Conservation (phyloP, 2,797 vertebrate genomes). For the Sylvia borin region DNA sequence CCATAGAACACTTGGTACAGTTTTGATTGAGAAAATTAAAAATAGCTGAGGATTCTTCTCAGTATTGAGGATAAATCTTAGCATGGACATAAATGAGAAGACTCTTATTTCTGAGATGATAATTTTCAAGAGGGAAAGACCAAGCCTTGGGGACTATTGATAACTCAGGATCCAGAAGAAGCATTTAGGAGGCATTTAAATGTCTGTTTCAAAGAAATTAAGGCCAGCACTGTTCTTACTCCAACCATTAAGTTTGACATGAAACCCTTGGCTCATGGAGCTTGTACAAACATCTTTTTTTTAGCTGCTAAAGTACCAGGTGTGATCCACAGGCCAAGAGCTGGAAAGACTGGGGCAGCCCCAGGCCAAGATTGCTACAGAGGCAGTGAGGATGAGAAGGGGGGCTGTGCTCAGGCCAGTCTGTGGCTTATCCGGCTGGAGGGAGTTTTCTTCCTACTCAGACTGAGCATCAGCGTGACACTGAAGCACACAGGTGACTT, state of each 20-base stretch:
- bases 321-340: not conserved
- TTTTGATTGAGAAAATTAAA: not conserved
- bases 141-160: not conserved
- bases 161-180: not conserved
- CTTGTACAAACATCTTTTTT: not conserved
- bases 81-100: not conserved
- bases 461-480: not conserved
- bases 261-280: not conserved
- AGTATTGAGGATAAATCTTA: not conserved
- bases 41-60: not conserved
- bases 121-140: not conserved
- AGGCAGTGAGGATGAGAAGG: not conserved
- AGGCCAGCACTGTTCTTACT: not conserved
- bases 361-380: not conserved
- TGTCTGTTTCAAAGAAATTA: not conserved
- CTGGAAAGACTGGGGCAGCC: fast-evolving
- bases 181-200: not conserved
- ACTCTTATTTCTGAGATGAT: not conserved
- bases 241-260: not conserved
- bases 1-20: not conserved
- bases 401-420: not conserved
- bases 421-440: not conserved
- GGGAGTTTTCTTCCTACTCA: not conserved
- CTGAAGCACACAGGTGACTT: not conserved
- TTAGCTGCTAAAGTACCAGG: not conserved